These are phyloP conservation scores for Geotrypetes seraphini DNA, from an alignment of 2,797 vertebrate genomes.

Conservation along the genomic window DNA sequence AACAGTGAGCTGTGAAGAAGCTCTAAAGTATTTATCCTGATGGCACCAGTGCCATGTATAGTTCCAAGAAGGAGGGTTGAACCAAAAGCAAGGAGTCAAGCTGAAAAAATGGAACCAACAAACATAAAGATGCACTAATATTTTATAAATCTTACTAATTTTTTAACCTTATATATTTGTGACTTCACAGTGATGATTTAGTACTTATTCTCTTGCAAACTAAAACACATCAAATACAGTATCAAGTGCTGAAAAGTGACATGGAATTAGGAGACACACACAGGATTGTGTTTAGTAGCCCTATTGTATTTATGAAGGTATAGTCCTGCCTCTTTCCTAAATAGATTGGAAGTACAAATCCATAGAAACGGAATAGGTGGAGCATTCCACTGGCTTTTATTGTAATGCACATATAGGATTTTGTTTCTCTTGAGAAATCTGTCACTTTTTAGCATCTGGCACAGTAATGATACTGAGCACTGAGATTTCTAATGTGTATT, in stretches of 20 bases:
- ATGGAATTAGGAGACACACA: not conserved
- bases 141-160: conserved; percentile 23
- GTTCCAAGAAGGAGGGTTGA: conserved; percentile 21
- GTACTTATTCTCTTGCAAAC: conserved; percentile 25
- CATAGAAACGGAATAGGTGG: too few relatives aligned
- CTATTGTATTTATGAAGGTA: too few relatives aligned
- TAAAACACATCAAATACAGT: conserved; percentile 1
- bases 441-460: not conserved
- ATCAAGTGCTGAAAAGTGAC: not conserved
- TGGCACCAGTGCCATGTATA: conserved; percentile 24
- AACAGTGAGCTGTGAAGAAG: conserved; percentile 10
- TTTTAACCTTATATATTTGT: conserved; percentile 37
- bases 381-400: too few relatives aligned
- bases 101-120: conserved; percentile 36
- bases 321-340: too few relatives aligned
- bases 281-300: too few relatives aligned
- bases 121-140: conserved; percentile 46
- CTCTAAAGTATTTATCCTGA: conserved; percentile 21
- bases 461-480: conserved; percentile 17
- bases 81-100: conserved; percentile 18
- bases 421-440: not conserved
- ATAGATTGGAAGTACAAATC: too few relatives aligned
- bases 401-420: too few relatives aligned
- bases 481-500: conserved; percentile 27
- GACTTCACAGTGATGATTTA: conserved; percentile 26